Conservation (phyloP, 2,888 invertebrate genomes). For the Schizaphis graminum region DNA sequence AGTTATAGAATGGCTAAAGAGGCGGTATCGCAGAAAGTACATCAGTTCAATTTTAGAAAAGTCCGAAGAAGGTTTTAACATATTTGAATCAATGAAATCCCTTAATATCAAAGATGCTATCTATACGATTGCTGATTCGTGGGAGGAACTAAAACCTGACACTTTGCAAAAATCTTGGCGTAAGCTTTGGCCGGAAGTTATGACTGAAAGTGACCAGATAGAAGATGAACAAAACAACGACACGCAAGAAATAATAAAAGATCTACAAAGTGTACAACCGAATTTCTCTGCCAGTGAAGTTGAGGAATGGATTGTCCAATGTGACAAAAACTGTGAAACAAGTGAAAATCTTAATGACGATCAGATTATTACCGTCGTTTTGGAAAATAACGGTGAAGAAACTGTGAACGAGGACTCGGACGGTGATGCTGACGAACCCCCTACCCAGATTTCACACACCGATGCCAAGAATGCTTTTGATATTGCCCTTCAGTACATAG, state of each 20-base stretch:
- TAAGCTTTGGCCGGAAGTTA: slow-evolving; percentile 50
- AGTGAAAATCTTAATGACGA: slow-evolving; percentile 30
- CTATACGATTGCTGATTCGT: too few species aligned
- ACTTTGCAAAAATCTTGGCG: slow-evolving; percentile 44
- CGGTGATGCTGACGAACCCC: slow-evolving; percentile 35
- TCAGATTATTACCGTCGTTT: slow-evolving; percentile 30
- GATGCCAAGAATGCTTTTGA: too few species aligned
- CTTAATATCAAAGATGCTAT: too few species aligned
- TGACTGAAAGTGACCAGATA: slow-evolving; percentile 48
- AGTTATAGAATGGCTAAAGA: too few species aligned
- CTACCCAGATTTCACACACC: too few species aligned
- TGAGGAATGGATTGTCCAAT: slow-evolving; percentile 21
- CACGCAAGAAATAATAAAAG: slow-evolving; percentile 45
- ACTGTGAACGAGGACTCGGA: slow-evolving; percentile 43
- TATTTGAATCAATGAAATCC: too few species aligned
- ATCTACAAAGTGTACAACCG: slow-evolving; percentile 41
- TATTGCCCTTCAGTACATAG: too few species aligned
- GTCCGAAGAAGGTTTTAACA: too few species aligned
- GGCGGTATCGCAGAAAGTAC: too few species aligned
- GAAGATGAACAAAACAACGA: slow-evolving; percentile 42
- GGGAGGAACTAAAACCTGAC: neutral
- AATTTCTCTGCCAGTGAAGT: slow-evolving; percentile 35
- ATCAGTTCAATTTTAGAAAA: too few species aligned
- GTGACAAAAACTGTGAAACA: slow-evolving; percentile 32
- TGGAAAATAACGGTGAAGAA: slow-evolving; percentile 55